Evolutionary conservation across 2,113 vertebrate species (phyloP).

Genomic region (Rhinolophus sinicus): DNA sequence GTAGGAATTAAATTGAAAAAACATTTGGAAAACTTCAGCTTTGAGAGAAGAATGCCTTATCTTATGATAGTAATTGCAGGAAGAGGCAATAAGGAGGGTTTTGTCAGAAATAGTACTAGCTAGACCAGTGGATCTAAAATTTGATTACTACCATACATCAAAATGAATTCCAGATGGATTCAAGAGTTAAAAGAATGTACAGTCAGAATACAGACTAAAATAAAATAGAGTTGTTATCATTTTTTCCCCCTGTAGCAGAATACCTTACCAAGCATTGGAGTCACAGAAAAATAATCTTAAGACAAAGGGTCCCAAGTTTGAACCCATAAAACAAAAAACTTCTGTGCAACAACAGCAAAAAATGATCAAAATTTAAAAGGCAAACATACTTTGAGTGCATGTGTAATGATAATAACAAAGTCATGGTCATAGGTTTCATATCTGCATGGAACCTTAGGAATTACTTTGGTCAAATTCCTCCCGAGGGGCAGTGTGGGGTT

Average conservation of each 20-base stretch:
- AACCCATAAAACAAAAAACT: conserved; percentile 27
- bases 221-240: neutral
- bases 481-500: neutral
- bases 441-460: neutral
- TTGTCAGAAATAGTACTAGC: conserved; percentile 47
- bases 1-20: conserved; percentile 57
- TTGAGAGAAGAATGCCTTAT: conserved; percentile 22
- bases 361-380: conserved; percentile 33
- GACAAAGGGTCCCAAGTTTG: conserved; percentile 34
- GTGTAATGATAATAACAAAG: conserved; percentile 25
- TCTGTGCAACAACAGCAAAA: neutral
- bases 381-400: conserved; percentile 31
- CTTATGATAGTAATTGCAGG: neutral
- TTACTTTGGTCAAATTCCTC: neutral
- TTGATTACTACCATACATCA: conserved; percentile 43
- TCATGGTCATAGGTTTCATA: neutral
- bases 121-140: conserved; percentile 36
- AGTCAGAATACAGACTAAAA: conserved; percentile 45
- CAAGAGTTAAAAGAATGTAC: conserved; percentile 47
- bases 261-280: conserved; percentile 29
- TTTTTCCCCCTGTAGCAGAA: neutral
- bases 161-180: conserved; percentile 66
- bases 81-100: conserved; percentile 32
- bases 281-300: conserved; percentile 49
- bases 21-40: neutral